Evolutionary conservation across 2,888 invertebrate genomes (phyloP), one percentile per base, ranked within the genome.

Genomic region (Drosophila antonietae): DNA sequence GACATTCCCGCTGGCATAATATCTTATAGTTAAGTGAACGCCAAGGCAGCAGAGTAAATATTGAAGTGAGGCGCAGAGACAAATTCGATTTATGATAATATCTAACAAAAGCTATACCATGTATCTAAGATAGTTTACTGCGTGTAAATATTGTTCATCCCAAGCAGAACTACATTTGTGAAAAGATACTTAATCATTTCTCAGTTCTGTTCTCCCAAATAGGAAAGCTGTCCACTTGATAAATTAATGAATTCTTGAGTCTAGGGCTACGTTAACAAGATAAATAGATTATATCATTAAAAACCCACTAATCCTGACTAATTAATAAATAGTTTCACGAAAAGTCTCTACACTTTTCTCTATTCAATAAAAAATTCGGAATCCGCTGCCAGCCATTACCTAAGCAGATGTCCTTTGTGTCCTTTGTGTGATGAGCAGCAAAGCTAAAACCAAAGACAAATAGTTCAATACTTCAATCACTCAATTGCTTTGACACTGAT

Each of bases 221-320:
- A 28, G 28, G 28, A 1, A 28, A 39, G 37, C 15, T 15, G 12
- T 14, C n/a, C 3, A 28, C 9, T 56, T 67, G 75, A 82, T 78
- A 66, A 87, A 87, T 87, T 70, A 61, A 49, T 33, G 49, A 69
- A 55, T 53, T 59, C 55, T 69, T 15, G 10, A n/a, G 18, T 64
- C 46, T 53, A 9, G 37, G 70, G 28, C 47, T 37, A 39, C n/a
- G 28, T 18, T 20, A 57, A 53, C 71, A 64, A 67, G 71, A 69
- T 62, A 73, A n/a, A 31, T 56, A 31, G 23, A 73, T 37, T 6
- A 37, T 23, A 35, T 33, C 3, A 8, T 37, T 12, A 12, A 51
- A 18, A 33, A 0, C n/a, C 33, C 33, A 12, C 9, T 51, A 33
- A 37, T 53, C 6, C 37, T 9, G 15, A 53, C 53, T 35, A 37